Conservation (phyloP, 2,113 vertebrate genomes). For the Hylia prasina region DNA sequence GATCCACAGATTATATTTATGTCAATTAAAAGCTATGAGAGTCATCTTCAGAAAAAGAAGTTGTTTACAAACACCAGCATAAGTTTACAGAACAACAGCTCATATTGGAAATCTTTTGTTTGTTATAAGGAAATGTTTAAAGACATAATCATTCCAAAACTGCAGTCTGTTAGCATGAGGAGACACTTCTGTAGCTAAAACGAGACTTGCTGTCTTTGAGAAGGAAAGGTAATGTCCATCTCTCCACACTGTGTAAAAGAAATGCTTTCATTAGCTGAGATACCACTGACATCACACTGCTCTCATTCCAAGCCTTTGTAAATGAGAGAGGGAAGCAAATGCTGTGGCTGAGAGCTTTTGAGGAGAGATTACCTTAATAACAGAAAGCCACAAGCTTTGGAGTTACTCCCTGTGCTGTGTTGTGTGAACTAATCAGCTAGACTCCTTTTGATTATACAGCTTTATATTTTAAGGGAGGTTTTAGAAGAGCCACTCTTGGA, state of each 20-base stretch:
- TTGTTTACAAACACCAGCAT: rapidly evolving
- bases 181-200: background rate
- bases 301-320: background rate
- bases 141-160: background rate
- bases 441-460: slow-evolving; percentile 14
- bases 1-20: background rate
- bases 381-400: slow-evolving; percentile 12
- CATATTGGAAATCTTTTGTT: background rate
- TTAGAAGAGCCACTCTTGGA: background rate
- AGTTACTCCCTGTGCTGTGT: slow-evolving; percentile 6
- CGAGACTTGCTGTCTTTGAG: background rate
- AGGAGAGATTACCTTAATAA: slow-evolving; percentile 46
- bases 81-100: background rate
- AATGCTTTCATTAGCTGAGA: background rate
- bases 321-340: background rate
- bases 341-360: background rate
- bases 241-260: background rate
- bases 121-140: background rate
- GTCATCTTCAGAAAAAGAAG: background rate
- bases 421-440: background rate
- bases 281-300: background rate
- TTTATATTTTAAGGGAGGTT: background rate
- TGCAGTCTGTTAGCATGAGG: background rate
- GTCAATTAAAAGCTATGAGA: background rate
- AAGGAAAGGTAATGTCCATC: background rate